Conservation (phyloP, 2,113 vertebrate genomes). For the Pygoscelis antarcticus region DNA sequence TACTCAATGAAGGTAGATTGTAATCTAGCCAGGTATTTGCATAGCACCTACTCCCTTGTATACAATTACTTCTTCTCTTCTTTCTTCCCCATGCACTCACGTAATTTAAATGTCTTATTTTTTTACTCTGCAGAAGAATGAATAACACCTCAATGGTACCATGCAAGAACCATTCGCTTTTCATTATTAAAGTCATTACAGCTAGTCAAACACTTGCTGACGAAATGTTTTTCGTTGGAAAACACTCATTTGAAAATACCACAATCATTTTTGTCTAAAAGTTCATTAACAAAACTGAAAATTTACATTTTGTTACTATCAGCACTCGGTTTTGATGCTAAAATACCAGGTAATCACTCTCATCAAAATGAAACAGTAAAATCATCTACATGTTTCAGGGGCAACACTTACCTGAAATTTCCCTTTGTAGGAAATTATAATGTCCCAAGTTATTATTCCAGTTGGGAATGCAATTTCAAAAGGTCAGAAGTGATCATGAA, state of each 20-base stretch:
- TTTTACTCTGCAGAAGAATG: not conserved
- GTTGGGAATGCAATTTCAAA: not conserved
- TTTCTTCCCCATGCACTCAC: not conserved
- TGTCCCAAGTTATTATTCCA: not conserved
- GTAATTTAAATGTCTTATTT: not conserved
- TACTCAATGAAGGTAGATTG: constrained; percentile 38
- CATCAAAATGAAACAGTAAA: not conserved
- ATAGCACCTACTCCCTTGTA: not conserved
- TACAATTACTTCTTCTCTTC: not conserved
- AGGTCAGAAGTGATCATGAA: not conserved
- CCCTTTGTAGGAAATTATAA: not conserved
- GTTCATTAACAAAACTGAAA: not conserved
- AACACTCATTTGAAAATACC: not conserved
- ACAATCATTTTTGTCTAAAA: not conserved
- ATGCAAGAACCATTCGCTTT: not conserved
- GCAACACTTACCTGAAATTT: not conserved
- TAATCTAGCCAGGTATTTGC: constrained; percentile 42
- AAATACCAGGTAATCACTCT: not conserved
- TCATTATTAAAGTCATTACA: not conserved
- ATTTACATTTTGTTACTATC: not conserved
- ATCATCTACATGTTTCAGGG: not conserved
- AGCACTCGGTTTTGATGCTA: not conserved
- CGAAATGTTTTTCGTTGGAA: not conserved
- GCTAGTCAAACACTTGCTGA: not conserved
- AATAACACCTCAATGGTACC: not conserved